phyloP scores from a whole-genome alignment of 2,797 vertebrate genomes.

The Trachurus trachurus region DNA sequence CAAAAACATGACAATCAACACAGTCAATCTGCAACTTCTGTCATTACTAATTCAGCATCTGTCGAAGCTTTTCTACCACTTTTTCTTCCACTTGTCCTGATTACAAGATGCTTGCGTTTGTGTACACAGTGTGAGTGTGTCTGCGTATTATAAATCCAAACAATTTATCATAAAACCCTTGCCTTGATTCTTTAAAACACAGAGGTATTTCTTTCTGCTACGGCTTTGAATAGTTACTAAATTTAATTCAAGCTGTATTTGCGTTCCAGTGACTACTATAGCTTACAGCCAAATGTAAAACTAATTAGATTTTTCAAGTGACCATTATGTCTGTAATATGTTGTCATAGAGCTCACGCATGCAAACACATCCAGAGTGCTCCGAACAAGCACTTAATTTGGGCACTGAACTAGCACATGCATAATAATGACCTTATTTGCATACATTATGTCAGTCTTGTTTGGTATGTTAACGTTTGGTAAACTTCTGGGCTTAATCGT shows the following conservation, averaged over 20 bases:
- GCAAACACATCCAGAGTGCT: conserved; percentile 78
- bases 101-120: conserved; percentile 38
- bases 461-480: conserved; percentile 79
- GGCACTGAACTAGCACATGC: conserved; percentile 84
- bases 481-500: conserved; percentile 75
- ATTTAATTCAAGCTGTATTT: conserved; percentile 45
- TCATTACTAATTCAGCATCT: conserved; percentile 75
- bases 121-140: conserved; percentile 21
- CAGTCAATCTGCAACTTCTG: conserved; percentile 75
- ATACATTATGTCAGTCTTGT: conserved; percentile 84
- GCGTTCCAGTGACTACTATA: conserved; percentile 37
- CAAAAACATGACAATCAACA: conserved; percentile 79
- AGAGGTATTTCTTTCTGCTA: conserved; percentile 23
- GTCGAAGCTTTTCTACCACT: conserved; percentile 55
- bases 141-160: conserved; percentile 33
- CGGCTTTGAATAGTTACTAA: conserved; percentile 52
- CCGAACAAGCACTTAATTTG: conserved; percentile 86
- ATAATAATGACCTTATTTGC: conserved; percentile 87
- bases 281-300: conserved; percentile 73
- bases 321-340: conserved; percentile 87
- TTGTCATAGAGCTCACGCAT: conserved; percentile 82
- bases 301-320: conserved; percentile 83
- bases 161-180: conserved; percentile 33
- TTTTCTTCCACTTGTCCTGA: conserved; percentile 56
- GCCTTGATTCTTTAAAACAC: conserved; percentile 8